These are phyloP conservation scores for Pampusana beccarii DNA, from an alignment of 2,113 vertebrate species.

Conservation along the genomic window DNA sequence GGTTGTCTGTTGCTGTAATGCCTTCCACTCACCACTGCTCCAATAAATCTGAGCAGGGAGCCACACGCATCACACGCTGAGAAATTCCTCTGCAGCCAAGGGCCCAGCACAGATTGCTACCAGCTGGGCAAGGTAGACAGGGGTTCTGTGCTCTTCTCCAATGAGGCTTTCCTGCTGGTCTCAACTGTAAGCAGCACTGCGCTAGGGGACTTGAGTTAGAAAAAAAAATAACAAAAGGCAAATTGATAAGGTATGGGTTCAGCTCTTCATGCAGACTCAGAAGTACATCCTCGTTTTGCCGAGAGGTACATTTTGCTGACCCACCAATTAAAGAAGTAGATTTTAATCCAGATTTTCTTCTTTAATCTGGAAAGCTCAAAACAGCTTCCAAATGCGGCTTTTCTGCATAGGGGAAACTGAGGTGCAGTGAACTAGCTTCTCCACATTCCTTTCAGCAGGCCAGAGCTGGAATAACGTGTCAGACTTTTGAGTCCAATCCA, in stretches of 20 bases:
- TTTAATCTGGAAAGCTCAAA: neutral
- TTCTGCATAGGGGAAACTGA: neutral
- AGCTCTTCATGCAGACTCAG: neutral
- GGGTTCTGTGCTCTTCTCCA: neutral
- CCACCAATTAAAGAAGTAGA: neutral
- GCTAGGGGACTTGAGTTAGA: neutral
- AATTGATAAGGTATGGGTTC: neutral
- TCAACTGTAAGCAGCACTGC: neutral
- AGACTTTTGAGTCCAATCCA: neutral
- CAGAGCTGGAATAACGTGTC: neutral
- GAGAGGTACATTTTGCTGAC: neutral
- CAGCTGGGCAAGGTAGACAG: neutral
- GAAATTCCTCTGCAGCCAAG: neutral
- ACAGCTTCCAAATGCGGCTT: neutral
- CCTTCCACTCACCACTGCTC: neutral
- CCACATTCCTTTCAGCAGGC: neutral
- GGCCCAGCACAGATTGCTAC: neutral
- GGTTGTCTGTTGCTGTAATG: neutral
- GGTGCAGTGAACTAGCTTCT: neutral
- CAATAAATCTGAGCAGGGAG: neutral
- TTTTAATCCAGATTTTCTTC: neutral
- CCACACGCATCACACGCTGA: neutral
- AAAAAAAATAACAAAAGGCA: neutral
- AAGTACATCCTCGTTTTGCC: neutral
- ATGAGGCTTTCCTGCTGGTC: accelerated